Conservation (phyloP, 2,113 vertebrate species). For the Cyphotilapia sp. region DNA sequence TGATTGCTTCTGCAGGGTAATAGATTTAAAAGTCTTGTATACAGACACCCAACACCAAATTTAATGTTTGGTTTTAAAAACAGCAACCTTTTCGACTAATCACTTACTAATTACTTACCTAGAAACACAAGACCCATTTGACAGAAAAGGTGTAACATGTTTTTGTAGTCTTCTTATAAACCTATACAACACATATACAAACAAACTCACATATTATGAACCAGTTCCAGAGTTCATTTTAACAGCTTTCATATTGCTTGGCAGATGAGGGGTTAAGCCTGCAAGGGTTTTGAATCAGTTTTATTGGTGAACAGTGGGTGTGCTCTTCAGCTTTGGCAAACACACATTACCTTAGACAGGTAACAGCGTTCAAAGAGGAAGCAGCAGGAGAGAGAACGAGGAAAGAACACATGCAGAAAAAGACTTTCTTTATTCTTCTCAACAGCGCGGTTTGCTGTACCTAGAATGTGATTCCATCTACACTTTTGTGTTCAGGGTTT, state of each 20-base stretch:
- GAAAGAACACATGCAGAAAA: neutral
- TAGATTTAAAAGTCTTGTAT: neutral
- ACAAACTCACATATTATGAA: neutral
- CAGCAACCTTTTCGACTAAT: neutral
- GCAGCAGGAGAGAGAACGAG: neutral
- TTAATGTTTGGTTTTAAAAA: neutral
- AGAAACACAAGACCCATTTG: no score
- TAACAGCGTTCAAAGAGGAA: constrained; percentile 37
- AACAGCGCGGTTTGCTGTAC: neutral
- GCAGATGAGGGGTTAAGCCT: constrained; percentile 55
- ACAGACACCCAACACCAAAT: neutral
- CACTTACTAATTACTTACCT: neutral
- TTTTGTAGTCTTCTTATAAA: neutral
- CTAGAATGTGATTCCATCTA: constrained; percentile 65
- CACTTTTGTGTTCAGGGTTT: constrained; percentile 6
- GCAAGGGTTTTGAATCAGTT: neutral
- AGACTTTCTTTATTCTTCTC: neutral
- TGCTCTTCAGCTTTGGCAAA: constrained; percentile 42
- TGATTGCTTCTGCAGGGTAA: neutral
- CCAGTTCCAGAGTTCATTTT: neutral
- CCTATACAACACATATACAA: neutral
- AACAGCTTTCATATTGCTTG: neutral
- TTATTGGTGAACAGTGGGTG: constrained; percentile 53
- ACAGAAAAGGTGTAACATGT: neutral
- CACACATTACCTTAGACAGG: constrained; percentile 72